A percentile compares a stretch with the other conserved stretches of the same genome.
These are phyloP conservation scores for Tupaia tana DNA, from an alignment of 2,113 vertebrate genomes.

Conservation along the genomic window DNA sequence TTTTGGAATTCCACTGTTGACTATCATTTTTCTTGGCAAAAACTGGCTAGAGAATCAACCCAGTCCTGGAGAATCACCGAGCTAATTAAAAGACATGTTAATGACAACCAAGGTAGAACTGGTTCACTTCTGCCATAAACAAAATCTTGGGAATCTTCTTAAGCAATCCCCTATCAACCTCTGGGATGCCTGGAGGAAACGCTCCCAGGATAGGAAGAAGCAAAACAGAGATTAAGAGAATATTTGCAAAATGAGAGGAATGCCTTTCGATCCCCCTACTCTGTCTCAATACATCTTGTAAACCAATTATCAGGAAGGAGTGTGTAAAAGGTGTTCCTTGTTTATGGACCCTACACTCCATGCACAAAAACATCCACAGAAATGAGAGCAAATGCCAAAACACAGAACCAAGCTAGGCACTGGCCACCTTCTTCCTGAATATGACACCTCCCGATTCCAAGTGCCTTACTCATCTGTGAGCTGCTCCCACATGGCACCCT, in stretches of 20 bases:
- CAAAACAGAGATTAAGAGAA: background rate
- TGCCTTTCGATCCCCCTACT: slow-evolving; percentile 31
- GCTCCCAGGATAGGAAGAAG: rapidly evolving
- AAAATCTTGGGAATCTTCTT: slow-evolving; percentile 8
- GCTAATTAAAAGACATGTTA: slow-evolving; percentile 43
- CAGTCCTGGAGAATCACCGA: background rate
- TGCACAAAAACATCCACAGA: slow-evolving; percentile 7
- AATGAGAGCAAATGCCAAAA: slow-evolving; percentile 62
- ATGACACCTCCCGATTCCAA: slow-evolving; percentile 70
- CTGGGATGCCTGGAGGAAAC: background rate
- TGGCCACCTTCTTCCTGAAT: slow-evolving; percentile 74
- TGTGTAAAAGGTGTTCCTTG: background rate
- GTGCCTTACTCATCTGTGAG: slow-evolving; percentile 69
- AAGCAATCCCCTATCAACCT: background rate
- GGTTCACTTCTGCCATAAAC: background rate
- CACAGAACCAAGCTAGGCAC: slow-evolving; percentile 59
- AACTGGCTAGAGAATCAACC: background rate
- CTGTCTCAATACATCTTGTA: slow-evolving; percentile 19
- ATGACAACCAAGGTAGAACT: slow-evolving; percentile 34
- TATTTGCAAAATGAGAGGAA: slow-evolving; percentile 41
- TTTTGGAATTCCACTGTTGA: slow-evolving; percentile 53
- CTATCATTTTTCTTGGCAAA: slow-evolving; percentile 56
- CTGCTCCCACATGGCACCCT: slow-evolving; percentile 74
- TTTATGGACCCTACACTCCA: background rate
- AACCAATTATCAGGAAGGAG: slow-evolving; percentile 16